A percentile compares a stretch with the other conserved stretches of the same genome.
Evolutionary conservation across 2,797 vertebrate species (phyloP).

Genomic region (Falco columbarius): DNA sequence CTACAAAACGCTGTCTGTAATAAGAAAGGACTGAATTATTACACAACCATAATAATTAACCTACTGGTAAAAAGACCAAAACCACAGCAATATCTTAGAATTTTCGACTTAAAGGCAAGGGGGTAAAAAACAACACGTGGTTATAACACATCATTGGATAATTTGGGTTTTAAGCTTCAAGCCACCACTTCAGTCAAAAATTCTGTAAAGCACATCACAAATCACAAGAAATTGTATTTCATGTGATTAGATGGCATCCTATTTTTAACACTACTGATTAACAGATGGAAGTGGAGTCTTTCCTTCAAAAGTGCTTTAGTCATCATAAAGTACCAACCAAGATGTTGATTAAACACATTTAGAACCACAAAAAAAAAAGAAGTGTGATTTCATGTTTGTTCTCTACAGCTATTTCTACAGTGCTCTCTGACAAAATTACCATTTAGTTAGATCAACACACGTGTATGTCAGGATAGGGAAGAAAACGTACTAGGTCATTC

Average conservation of each 20-base stretch:
- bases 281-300: conserved; percentile 25
- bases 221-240: conserved; percentile 10
- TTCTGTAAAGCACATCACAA: conserved; percentile 31
- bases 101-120: neutral
- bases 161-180: neutral
- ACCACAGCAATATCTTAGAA: neutral
- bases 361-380: neutral
- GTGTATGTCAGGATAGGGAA: neutral
- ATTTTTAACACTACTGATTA: conserved; percentile 43
- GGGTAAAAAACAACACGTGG: neutral
- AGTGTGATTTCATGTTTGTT: neutral
- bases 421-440: neutral
- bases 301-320: conserved; percentile 13
- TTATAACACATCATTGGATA: neutral
- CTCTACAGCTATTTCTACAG: neutral
- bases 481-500: neutral
- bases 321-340: conserved; percentile 18
- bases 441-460: neutral
- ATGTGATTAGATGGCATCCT: neutral
- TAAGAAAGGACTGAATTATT: neutral
- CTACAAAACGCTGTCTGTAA: neutral
- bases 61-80: neutral
- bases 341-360: conserved; percentile 1
- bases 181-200: conserved; percentile 29
- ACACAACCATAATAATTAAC: neutral